phyloP scores from a whole-genome alignment of 2,797 vertebrate species.

The Arnoldichthys spilopterus region DNA sequence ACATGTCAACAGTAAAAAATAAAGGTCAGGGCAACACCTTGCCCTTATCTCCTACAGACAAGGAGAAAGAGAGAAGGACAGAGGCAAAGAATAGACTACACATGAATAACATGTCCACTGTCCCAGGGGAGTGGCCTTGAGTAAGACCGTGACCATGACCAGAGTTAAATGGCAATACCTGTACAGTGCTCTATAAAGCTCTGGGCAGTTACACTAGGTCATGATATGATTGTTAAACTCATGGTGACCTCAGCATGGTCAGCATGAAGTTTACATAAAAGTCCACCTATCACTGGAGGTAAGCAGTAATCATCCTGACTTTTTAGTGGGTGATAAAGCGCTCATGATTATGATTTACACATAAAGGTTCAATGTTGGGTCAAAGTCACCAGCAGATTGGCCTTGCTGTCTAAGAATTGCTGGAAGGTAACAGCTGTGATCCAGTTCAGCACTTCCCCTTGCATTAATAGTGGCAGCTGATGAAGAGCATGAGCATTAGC shows the following conservation, averaged over 20 bases:
- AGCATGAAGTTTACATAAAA: slow-evolving; percentile 14
- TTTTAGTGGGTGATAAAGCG: slow-evolving; percentile 33
- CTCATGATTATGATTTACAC: slow-evolving; percentile 33
- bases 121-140: slow-evolving; percentile 27
- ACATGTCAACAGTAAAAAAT: slow-evolving; percentile 52
- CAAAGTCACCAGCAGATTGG: slow-evolving; percentile 24
- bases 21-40: slow-evolving; percentile 25
- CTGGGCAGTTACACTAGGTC: slow-evolving; percentile 23
- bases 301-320: slow-evolving; percentile 17
- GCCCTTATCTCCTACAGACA: slow-evolving; percentile 37
- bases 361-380: slow-evolving; percentile 33
- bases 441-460: slow-evolving; percentile 1
- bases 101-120: slow-evolving; percentile 36
- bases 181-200: slow-evolving; percentile 36
- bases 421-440: slow-evolving; percentile 4
- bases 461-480: neutral
- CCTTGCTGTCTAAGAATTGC: neutral
- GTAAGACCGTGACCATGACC: slow-evolving; percentile 36
- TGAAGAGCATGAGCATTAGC: neutral
- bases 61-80: slow-evolving; percentile 18
- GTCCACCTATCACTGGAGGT: slow-evolving; percentile 32
- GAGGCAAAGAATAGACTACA: slow-evolving; percentile 21
- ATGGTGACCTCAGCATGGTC: neutral
- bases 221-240: slow-evolving; percentile 21
- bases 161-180: slow-evolving; percentile 41